Evolutionary conservation across 2,888 invertebrate species (phyloP).

Genomic region (Furcula furcula): DNA sequence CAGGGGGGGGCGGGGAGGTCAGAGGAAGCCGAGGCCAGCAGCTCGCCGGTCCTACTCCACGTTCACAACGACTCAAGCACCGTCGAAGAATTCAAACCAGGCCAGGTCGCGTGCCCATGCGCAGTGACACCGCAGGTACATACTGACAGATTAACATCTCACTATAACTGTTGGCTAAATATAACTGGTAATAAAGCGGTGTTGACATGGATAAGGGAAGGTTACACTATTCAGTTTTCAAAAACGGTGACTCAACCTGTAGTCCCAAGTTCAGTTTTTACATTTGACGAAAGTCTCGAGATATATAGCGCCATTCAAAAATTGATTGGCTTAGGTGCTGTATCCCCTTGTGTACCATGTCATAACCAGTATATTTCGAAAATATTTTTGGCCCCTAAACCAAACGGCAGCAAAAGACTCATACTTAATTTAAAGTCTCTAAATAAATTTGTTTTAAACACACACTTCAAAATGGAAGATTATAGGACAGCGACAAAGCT

Average conservation of each 20-base stretch:
- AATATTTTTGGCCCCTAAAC: slow-evolving; percentile 20
- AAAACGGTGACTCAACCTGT: background rate
- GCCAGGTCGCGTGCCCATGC: background rate
- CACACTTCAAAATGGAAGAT: slow-evolving; percentile 30
- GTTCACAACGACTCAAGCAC: background rate
- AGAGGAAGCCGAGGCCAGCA: background rate
- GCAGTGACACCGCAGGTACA: slow-evolving; percentile 4
- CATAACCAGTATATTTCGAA: slow-evolving; percentile 17
- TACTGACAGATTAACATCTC: slow-evolving; percentile 4
- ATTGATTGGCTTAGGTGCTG: slow-evolving; percentile 17
- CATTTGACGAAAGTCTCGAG: slow-evolving; percentile 6
- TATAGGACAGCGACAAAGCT: slow-evolving; percentile 19
- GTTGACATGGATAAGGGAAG: slow-evolving; percentile 1
- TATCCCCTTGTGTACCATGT: slow-evolving; percentile 8
- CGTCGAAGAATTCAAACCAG: background rate
- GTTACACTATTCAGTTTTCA: slow-evolving; percentile 1
- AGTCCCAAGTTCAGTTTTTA: background rate
- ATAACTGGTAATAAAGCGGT: background rate
- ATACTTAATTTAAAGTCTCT: slow-evolving; percentile 21
- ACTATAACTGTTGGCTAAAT: slow-evolving; percentile 1
- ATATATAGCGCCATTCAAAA: slow-evolving; percentile 16
- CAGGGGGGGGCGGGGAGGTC: slow-evolving; percentile 16
- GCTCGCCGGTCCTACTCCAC: background rate
- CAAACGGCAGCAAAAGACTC: slow-evolving; percentile 19
- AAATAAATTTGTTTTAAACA: slow-evolving; percentile 17